Evolutionary conservation across 2,113 vertebrate species (phyloP).

Genomic region (Urocitellus parryii): DNA sequence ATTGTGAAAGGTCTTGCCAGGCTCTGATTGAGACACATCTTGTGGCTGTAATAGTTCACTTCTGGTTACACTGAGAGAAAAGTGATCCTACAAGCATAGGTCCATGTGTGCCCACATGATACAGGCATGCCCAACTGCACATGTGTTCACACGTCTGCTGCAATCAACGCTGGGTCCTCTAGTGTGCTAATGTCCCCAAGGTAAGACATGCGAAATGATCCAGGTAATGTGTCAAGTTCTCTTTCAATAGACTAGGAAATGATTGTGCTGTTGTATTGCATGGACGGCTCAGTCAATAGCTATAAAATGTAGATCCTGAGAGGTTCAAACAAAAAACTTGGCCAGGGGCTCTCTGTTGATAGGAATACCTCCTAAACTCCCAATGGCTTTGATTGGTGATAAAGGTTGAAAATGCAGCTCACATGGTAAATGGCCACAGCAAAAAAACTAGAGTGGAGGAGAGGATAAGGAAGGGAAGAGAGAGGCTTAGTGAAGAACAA

Average conservation of each 20-base stretch:
- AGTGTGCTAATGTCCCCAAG: constrained; percentile 13
- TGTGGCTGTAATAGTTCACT: neutral
- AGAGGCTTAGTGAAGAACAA: constrained; percentile 23
- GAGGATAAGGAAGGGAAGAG: constrained; percentile 38
- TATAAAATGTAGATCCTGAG: constrained; percentile 78
- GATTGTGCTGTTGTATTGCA: constrained; percentile 83
- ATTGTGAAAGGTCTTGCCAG: neutral
- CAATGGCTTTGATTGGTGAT: constrained; percentile 76
- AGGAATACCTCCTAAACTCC: constrained; percentile 74
- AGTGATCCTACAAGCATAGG: neutral
- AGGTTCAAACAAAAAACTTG: constrained; percentile 74
- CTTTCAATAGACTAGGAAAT: constrained; percentile 82
- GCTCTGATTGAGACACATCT: constrained; percentile 1
- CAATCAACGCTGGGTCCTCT: neutral
- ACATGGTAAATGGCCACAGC: neutral
- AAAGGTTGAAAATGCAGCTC: constrained; percentile 50
- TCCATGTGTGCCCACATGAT: neutral
- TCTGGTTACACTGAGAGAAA: constrained; percentile 10
- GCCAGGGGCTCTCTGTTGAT: constrained; percentile 68
- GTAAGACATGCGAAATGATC: constrained; percentile 80
- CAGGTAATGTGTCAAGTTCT: constrained; percentile 77
- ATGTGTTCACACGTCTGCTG: neutral
- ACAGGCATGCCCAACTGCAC: neutral
- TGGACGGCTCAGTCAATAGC: constrained; percentile 84
- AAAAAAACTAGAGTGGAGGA: constrained; percentile 41